Evolutionary conservation across 2,797 vertebrate genomes (phyloP).

Genomic region (Sebastes melanostomus): DNA sequence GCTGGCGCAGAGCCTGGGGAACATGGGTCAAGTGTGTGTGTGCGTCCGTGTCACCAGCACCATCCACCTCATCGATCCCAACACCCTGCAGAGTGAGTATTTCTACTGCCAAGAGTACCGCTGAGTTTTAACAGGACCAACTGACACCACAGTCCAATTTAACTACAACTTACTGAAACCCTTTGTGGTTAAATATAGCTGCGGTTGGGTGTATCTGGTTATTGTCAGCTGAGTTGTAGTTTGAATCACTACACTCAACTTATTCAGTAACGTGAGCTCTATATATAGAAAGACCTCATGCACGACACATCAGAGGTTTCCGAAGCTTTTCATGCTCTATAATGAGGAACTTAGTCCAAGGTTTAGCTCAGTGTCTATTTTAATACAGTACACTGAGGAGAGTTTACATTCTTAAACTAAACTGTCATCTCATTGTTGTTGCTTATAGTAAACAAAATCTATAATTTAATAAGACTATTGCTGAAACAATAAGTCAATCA

Average conservation of each 20-base stretch:
- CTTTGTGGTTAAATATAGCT: background rate
- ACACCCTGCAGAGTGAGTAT: conserved; percentile 92
- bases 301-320: background rate
- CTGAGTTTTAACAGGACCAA: background rate
- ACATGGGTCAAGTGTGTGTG: conserved; percentile 96
- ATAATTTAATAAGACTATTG: background rate
- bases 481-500: background rate
- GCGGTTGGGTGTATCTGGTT: background rate
- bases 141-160: background rate
- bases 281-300: background rate
- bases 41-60: conserved; percentile 92
- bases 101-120: background rate
- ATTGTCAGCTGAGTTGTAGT: background rate
- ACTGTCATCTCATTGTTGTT: background rate
- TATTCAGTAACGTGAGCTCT: background rate
- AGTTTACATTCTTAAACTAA: background rate
- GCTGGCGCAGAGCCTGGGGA: conserved; percentile 94
- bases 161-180: background rate
- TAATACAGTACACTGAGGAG: background rate
- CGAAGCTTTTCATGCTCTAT: background rate
- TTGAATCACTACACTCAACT: background rate
- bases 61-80: conserved; percentile 94
- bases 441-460: background rate
- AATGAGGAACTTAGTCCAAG: background rate
- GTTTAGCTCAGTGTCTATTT: background rate